phyloP scores from a whole-genome alignment of 2,888 invertebrate species.

The Nomada hirtipes region DNA sequence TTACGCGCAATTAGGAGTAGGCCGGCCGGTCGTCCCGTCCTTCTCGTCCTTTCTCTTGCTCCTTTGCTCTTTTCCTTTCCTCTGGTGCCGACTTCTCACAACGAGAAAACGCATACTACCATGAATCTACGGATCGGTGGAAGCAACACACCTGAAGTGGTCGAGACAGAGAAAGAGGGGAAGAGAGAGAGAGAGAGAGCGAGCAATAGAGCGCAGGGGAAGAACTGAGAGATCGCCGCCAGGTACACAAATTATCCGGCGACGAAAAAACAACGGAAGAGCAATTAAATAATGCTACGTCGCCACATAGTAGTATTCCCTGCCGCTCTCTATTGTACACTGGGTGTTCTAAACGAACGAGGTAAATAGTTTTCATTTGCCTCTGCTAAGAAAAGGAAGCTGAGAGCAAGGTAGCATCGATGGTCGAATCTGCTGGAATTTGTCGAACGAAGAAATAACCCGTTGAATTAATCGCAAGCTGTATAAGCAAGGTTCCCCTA shows the following conservation, averaged over 20 bases:
- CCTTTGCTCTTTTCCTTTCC: constrained; percentile 22
- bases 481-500: too few species aligned
- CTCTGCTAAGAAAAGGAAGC: too few species aligned
- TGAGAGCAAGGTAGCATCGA: too few species aligned
- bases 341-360: constrained; percentile 66
- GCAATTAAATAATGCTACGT: constrained; percentile 83
- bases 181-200: constrained; percentile 19
- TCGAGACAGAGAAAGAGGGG: constrained; percentile 35
- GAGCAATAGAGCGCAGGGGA: constrained; percentile 46
- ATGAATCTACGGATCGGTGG: constrained; percentile 74
- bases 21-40: constrained; percentile 66
- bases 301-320: constrained; percentile 77
- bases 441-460: too few species aligned
- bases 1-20: constrained; percentile 83
- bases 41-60: constrained; percentile 51
- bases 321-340: constrained; percentile 65
- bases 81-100: constrained; percentile 42
- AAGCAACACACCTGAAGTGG: constrained; percentile 53
- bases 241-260: constrained; percentile 83
- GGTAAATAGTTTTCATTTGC: not conserved
- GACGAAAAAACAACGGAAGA: constrained; percentile 79
- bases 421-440: too few species aligned
- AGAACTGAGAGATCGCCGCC: constrained; percentile 68
- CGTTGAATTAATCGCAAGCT: too few species aligned
- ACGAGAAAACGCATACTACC: constrained; percentile 71